Evolutionary conservation across 2,113 vertebrate genomes (phyloP), one percentile per base, ranked within the genome.

Genomic region (Electrona antarctica): DNA sequence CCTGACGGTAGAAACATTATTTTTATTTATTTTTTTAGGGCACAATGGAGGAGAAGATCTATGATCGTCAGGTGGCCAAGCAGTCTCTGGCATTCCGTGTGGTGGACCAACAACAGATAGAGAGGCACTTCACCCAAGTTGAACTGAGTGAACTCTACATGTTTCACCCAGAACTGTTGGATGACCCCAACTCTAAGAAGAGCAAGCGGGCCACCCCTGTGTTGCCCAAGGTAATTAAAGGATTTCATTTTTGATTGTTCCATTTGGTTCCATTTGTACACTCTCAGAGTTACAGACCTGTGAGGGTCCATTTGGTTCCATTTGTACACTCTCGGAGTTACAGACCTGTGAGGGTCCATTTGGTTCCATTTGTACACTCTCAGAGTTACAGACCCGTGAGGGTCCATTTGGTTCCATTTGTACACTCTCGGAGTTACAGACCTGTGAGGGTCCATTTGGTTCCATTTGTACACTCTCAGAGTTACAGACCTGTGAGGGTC

Each of bases 41-140:
- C 67, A 98, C 98, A 12, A 99, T 99, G 98, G 98, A 99, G 90
- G 97, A 99, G 83, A 99, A 98, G 91, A 99, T 99, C 89, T 99
- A 99, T 9, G 98, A 99, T 64, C 95, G 98, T 0, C 98, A 99
- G 90, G 96, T 99, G 61, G 95, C 97, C 1, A 99, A 99, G 81
- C 96, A 98, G 92, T 99, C 97, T 0, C 72, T 99, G 11, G 96
- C 98, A 14, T 95, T 94, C 82, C 93, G 98, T 52, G 98, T 99
- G 60, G 95, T 99, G 10, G 98, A 99, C 86, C 96, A 97, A 60
- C 98, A 99, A 76, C 98, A 99, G 87, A 96, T 98, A 9, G 95
- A 99, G 74, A 92, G 98, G 3, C 98, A 99, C 80, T 99, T 98
- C 84, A 99, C 98, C 9, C 95, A 97, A 83, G 95, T 93, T 63